These are phyloP conservation scores for Elaphurus davidianus DNA, from an alignment of 2,113 vertebrate genomes.

Conservation along the genomic window DNA sequence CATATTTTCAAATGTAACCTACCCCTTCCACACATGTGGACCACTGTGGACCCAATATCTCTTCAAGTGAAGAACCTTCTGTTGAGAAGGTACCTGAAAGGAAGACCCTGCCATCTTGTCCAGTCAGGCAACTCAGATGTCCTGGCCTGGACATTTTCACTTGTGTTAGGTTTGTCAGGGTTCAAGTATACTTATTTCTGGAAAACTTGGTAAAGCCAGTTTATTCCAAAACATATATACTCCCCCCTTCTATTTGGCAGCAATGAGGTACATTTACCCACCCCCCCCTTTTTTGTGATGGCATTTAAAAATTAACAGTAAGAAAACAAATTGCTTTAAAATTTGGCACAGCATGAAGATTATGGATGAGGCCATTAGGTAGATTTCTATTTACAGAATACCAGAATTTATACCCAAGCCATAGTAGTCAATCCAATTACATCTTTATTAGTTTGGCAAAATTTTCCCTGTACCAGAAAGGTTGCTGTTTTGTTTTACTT, in stretches of 20 bases:
- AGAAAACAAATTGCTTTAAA: background rate
- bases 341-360: background rate
- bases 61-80: background rate
- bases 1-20: background rate
- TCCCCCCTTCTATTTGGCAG: background rate
- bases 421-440: background rate
- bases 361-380: background rate
- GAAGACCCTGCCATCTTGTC: background rate
- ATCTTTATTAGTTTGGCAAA: background rate
- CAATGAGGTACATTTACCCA: background rate
- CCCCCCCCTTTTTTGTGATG: background rate
- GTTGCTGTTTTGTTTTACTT: background rate
- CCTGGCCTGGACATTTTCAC: background rate
- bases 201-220: background rate
- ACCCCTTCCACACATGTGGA: rapidly evolving
- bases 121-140: no score
- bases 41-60: background rate
- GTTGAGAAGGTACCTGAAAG: background rate
- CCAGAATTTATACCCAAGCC: background rate
- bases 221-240: background rate
- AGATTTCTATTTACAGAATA: background rate
- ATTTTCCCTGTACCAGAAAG: background rate
- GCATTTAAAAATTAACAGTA: background rate
- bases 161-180: background rate
- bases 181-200: background rate